These are phyloP conservation scores for Columba livia DNA, from an alignment of 2,113 vertebrate genomes.

Conservation along the genomic window DNA sequence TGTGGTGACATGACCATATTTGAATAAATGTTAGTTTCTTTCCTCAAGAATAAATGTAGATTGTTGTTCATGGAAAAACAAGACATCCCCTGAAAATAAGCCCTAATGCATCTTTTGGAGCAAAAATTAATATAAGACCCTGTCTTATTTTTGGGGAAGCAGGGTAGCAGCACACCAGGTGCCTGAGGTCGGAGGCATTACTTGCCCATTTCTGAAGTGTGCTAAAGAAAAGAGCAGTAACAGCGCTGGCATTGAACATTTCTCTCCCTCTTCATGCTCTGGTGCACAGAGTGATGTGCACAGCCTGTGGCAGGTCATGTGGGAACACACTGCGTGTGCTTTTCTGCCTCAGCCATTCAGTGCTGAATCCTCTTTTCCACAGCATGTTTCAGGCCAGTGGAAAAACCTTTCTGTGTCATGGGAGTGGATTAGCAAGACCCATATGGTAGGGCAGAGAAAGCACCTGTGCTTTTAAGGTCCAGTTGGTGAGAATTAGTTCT, in stretches of 20 bases:
- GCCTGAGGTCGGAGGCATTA: background rate
- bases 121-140: too few species aligned
- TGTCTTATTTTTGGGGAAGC: too few species aligned
- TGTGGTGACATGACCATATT: too few species aligned
- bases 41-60: too few species aligned
- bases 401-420: background rate
- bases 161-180: background rate
- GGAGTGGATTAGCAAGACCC: background rate
- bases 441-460: conserved; percentile 9
- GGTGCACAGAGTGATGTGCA: background rate
- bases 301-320: background rate
- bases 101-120: too few species aligned
- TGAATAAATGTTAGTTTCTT: too few species aligned
- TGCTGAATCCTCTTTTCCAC: background rate
- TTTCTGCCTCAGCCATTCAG: background rate
- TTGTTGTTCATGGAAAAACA: too few species aligned
- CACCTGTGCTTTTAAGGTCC: background rate
- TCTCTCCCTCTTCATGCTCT: background rate
- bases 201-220: background rate
- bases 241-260: background rate
- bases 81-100: too few species aligned
- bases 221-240: background rate
- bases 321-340: background rate
- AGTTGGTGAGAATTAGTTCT: background rate
- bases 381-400: background rate